Base-by-base conservation (phyloP, 92 coral and sea anemone species). In the Actinostola sp. region DNA sequence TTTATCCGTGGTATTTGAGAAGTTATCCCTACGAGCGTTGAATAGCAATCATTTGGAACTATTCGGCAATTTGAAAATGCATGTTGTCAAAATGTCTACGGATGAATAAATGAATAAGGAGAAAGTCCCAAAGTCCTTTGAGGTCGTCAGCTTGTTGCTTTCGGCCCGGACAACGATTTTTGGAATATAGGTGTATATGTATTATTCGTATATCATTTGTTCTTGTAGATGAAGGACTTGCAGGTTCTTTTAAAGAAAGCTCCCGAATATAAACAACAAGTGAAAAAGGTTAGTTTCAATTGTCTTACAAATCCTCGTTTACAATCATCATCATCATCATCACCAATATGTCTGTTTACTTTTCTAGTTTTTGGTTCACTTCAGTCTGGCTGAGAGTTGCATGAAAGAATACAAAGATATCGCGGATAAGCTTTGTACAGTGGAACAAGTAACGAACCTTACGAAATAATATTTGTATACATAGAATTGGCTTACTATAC, bases 311-410 rank as follows among this genome's bases (percentile, higher is more conserved):
- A 60, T 7, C 7, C 14, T 7, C 44, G 44, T 39, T 7, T 39
- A 39, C 14, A 39, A 39, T 39, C 44, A 39, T 39, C 14, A 14
- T 14, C 7, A 39, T 39, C 21, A 26, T 27, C 17, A 27, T 8
- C 29, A 32, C 20, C 63, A 57, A 6, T 23, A 20, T 19, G 3
- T 27, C 34, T 32, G 5, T 27, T 41, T 60, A 38, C 5, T 50
- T 49, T 73, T 64, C 8, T 71, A 95, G 99, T 92, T 85, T 79
- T 83, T 92, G 25, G 75, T 83, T 58, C 99, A 88, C 27, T 84
- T 95, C 28, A 88, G 84, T 60, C 80, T 95, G 70, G 93, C 99
- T 28, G 99, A 95, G 67, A 97, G 87, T 53, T 92, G 99, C 34
- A 88, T 95, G 99, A 88, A 82, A 35, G 81, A 86, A 27, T 95